Conservation (phyloP, 2,797 vertebrate species). For the Protonibea diacanthus region DNA sequence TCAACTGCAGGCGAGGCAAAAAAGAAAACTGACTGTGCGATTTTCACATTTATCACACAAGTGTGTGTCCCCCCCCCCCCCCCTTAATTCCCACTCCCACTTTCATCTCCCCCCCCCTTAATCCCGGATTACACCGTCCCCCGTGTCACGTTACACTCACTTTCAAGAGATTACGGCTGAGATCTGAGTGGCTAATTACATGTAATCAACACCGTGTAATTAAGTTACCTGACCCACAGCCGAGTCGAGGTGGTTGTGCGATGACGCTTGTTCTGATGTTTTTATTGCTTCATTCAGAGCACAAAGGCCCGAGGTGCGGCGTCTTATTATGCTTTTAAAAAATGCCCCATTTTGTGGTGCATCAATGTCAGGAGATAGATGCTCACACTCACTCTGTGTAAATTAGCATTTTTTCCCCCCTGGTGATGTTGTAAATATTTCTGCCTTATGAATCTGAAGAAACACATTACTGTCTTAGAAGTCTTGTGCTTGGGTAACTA, state of each 20-base stretch:
- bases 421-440: not conserved
- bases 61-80: no score
- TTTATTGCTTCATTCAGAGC: not conserved
- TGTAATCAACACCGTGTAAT: constrained; percentile 5
- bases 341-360: not conserved
- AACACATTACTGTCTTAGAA: not conserved
- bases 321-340: not conserved
- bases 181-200: constrained; percentile 9
- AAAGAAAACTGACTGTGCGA: not conserved
- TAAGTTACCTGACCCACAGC: not conserved
- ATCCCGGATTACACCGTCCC: constrained; percentile 45
- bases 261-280: not conserved
- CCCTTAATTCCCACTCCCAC: constrained; percentile 27
- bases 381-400: not conserved
- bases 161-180: constrained; percentile 20
- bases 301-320: not conserved
- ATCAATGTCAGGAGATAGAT: not conserved
- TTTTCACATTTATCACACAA: not conserved
- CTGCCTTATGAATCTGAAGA: not conserved
- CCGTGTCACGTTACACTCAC: constrained; percentile 50
- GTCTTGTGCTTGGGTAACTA: not conserved
- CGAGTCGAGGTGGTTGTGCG: not conserved
- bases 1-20: not conserved
- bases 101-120: constrained; percentile 46
- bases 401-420: not conserved